Evolutionary conservation across 1,140 invertebrate genomes (phyloP).

Genomic region (Drosophila saltans): DNA sequence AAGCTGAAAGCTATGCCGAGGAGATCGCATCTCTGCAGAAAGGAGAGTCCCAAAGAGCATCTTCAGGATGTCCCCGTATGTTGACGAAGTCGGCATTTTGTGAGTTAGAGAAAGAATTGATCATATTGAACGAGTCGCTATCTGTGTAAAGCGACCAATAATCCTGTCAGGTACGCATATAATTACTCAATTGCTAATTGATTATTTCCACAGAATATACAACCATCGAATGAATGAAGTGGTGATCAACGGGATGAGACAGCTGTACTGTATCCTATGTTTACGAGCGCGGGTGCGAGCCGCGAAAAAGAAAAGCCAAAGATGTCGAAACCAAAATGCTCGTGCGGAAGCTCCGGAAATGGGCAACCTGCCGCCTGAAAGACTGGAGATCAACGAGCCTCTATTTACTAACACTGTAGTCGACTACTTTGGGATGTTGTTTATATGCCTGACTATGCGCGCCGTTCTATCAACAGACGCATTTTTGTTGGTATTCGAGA

Average conservation of each 20-base stretch:
- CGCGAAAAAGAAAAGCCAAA: no score
- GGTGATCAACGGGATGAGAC: no score
- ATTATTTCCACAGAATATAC: background rate
- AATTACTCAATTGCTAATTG: constrained; percentile 1
- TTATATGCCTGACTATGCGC: background rate
- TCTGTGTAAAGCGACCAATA: background rate
- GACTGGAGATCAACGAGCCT: no score
- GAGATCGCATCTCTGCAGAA: background rate
- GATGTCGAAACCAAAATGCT: no score
- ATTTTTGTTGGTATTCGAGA: background rate
- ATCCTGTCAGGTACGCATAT: constrained; percentile 1
- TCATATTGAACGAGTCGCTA: background rate
- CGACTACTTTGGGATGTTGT: background rate
- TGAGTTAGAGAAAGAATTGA: background rate
- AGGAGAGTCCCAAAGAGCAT: background rate
- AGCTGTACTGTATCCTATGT: no score
- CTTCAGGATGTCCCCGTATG: background rate
- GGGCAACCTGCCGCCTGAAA: no score
- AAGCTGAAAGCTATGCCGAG: background rate
- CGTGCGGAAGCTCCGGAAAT: no score
- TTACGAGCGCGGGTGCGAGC: no score
- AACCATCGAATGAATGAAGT: no score
- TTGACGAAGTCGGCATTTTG: background rate
- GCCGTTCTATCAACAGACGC: background rate
- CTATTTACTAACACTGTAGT: background rate